These are phyloP conservation scores for Alcedo atthis DNA, from an alignment of 2,797 vertebrate species.

Conservation along the genomic window DNA sequence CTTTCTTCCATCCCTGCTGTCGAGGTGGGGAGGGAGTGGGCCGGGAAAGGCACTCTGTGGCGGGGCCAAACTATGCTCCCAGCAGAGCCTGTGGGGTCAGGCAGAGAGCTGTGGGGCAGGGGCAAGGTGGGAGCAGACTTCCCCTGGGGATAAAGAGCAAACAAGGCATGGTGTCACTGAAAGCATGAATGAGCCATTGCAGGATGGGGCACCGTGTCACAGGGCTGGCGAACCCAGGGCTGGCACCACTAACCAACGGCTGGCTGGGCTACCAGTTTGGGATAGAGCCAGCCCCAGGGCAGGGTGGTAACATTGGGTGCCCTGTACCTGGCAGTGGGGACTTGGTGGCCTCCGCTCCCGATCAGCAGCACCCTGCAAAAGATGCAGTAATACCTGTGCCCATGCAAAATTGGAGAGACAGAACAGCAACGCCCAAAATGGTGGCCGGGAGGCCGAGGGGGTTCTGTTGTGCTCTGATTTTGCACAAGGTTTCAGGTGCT, in stretches of 20 bases:
- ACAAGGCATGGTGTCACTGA: accelerated
- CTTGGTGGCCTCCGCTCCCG: neutral
- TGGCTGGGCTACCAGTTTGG: neutral
- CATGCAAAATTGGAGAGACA: neutral
- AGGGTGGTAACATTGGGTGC: neutral
- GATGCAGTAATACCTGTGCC: neutral
- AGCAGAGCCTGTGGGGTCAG: neutral
- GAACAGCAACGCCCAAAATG: neutral
- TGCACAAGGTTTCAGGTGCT: neutral
- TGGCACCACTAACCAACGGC: neutral
- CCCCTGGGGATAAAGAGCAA: neutral
- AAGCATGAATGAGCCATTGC: neutral
- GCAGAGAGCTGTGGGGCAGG: neutral
- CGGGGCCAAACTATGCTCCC: neutral
- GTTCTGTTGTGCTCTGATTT: neutral
- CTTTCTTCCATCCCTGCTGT: neutral
- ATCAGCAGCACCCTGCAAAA: accelerated
- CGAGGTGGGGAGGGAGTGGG: neutral
- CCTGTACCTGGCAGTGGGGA: accelerated
- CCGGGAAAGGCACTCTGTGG: neutral
- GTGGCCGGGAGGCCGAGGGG: neutral
- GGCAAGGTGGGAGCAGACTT: neutral
- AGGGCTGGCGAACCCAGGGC: neutral
- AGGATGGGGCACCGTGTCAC: accelerated
- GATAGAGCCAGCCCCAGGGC: neutral